Base-by-base conservation (phyloP, 23 tunicate species). In the Styela plicata region DNA sequence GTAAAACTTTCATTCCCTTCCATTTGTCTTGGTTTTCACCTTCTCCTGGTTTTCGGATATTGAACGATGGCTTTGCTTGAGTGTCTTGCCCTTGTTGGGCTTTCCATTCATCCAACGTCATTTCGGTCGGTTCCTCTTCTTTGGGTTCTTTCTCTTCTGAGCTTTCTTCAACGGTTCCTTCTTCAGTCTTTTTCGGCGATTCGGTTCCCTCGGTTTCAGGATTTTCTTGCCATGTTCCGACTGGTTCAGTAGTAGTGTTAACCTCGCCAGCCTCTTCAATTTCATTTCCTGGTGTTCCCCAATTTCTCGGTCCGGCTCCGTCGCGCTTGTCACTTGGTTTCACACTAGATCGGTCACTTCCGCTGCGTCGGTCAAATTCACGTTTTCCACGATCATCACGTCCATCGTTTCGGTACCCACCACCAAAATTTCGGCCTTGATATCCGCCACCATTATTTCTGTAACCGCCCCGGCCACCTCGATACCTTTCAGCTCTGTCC, bases 81-180 rank as follows among this genome's bases (percentile, higher is more conserved):
- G 31, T 62, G 2, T 64, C 64, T 31, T 28, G 57, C 29, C 29
- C 69, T 64, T 91, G 97, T 71, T 34, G 53, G 31, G 90, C 90
- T 68, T 78, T 91, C 97, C 97, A 91, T 68, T 91, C 97, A 86
- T 91, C 97, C 68, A 91, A 70, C 1, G 97, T 91, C 87, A 91
- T 75, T 61, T 86, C 97, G 16, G 69, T 71, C 24, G 87, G 89
- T 29, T 69, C 84, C 30, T 78, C 84, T 27, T 63, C 87, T 29
- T 86, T 89, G 74, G 57, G 78, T 29, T 63, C 87, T 24, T 36
- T 75, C 23, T 90, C 80, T 36, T 86, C 80, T 22, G 64, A 20
- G 5, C 62, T 81, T 21, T 76, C 74, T n/a, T 64, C 64, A 20
- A 66, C 82, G 25, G 52, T 80, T 2, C 79, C 81, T 28, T 79